These are phyloP conservation scores for Chalcis sispes DNA, from an alignment of 2,888 invertebrate genomes.

Conservation along the genomic window DNA sequence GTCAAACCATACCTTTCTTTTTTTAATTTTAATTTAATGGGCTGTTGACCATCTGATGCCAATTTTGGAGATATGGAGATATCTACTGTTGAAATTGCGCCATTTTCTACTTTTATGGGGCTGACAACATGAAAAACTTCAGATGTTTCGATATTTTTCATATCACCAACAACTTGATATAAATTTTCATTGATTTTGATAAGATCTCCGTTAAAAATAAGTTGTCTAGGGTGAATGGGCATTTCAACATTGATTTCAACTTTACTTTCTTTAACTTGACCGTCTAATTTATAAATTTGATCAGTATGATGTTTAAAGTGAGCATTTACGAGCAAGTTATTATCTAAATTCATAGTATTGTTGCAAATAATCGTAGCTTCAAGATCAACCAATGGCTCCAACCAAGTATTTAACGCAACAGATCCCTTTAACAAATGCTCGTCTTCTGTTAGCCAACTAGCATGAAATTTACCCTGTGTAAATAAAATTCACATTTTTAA, in stretches of 20 bases:
- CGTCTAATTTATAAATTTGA: slow-evolving; percentile 63
- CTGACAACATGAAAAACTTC: slow-evolving; percentile 57
- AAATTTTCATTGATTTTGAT: slow-evolving; percentile 48
- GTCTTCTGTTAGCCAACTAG: slow-evolving; percentile 70
- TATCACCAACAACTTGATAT: slow-evolving; percentile 64
- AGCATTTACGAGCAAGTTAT: slow-evolving; percentile 60
- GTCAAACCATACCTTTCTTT: slow-evolving; percentile 61
- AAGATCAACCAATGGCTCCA: slow-evolving; percentile 70
- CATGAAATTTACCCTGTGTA: slow-evolving; percentile 67
- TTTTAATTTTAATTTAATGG: slow-evolving; percentile 59
- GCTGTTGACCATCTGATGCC: not conserved
- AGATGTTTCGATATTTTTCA: slow-evolving; percentile 60
- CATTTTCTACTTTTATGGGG: slow-evolving; percentile 51
- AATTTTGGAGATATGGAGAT: slow-evolving; percentile 56
- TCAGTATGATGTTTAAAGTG: slow-evolving; percentile 62
- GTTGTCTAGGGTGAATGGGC: slow-evolving; percentile 59
- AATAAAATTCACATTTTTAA: not conserved
- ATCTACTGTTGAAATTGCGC: slow-evolving; percentile 50
- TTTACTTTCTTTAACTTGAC: slow-evolving; percentile 59
- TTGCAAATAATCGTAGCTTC: slow-evolving; percentile 65
- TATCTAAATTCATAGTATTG: slow-evolving; percentile 63
- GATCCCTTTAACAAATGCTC: slow-evolving; percentile 66
- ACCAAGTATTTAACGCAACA: slow-evolving; percentile 71
- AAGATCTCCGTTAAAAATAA: slow-evolving; percentile 65
- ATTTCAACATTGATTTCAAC: slow-evolving; percentile 62